phyloP scores from a whole-genome alignment of 2,797 vertebrate genomes.

The Ibycter americanus region DNA sequence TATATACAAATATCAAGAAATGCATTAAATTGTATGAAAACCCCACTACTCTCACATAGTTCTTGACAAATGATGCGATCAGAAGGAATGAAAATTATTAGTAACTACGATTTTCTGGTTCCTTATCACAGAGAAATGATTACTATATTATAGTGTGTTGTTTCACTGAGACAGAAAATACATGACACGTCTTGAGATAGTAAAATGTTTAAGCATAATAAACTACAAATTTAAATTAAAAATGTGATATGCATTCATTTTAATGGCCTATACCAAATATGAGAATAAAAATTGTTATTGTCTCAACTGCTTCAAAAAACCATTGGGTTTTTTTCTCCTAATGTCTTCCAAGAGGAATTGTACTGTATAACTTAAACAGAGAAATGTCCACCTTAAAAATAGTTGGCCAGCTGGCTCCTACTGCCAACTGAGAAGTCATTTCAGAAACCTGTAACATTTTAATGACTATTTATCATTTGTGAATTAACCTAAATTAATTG shows the following conservation, averaged over 20 bases:
- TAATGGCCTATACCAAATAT: not conserved
- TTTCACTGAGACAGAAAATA: not conserved
- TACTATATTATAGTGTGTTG: not conserved
- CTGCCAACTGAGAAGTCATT: not conserved
- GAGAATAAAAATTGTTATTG: not conserved
- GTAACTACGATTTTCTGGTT: not conserved
- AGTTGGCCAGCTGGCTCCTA: not conserved
- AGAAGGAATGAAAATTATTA: not conserved
- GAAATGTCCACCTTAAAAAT: not conserved
- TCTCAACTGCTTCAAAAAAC: not conserved
- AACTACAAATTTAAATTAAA: not conserved
- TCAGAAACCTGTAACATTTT: not conserved
- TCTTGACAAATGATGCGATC: not conserved
- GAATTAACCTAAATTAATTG: not conserved
- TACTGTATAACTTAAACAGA: not conserved
- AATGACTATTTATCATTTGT: not conserved
- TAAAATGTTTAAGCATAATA: not conserved
- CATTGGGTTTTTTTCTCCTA: not conserved
- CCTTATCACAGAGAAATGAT: not conserved
- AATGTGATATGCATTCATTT: not conserved
- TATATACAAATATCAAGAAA: not conserved
- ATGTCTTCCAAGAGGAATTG: not conserved
- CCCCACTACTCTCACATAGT: not conserved
- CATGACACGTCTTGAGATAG: not conserved
- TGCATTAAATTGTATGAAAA: not conserved